A percentile compares a stretch with the other conserved stretches of the same genome.
These are phyloP conservation scores for Anoplolepis gracilipes DNA, from an alignment of 1,140 invertebrate species.

Conservation along the genomic window DNA sequence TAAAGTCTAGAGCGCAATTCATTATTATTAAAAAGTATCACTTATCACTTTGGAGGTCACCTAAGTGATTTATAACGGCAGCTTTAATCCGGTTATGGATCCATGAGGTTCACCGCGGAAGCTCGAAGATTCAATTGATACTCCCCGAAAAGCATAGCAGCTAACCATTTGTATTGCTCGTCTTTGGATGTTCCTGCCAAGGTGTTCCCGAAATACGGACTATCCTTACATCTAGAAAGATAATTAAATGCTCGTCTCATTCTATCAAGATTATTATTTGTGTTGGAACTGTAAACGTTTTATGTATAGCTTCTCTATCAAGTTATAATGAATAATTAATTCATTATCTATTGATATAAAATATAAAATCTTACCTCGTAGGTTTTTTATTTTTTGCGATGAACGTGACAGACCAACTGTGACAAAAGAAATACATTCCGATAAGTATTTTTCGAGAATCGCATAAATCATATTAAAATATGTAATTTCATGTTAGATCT, in stretches of 20 bases:
- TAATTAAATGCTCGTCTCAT: constrained; percentile 1
- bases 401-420: constrained; percentile 92
- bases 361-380: constrained; percentile 87
- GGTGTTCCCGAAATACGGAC: constrained; percentile 92
- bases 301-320: background rate
- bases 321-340: constrained; percentile 1
- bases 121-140: constrained; percentile 85
- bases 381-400: constrained; percentile 89
- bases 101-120: constrained; percentile 82
- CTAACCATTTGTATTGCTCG: constrained; percentile 91
- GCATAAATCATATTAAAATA: background rate
- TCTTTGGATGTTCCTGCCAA: constrained; percentile 90
- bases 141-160: constrained; percentile 90
- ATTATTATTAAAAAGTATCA: constrained; percentile 25
- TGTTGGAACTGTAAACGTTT: background rate
- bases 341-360: constrained; percentile 4
- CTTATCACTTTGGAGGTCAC: constrained; percentile 40
- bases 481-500: constrained; percentile 42
- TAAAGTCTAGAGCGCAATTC: background rate
- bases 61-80: background rate
- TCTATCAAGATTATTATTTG: background rate
- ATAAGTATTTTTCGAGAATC: constrained; percentile 9
- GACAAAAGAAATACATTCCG: constrained; percentile 67
- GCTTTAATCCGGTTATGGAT: constrained; percentile 69
- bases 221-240: constrained; percentile 89